Percentiles rank a stretch among this genome's conserved stretches.
Evolutionary conservation across 2,888 invertebrate species (phyloP).

Genomic region (Perizoma flavofasciatum): DNA sequence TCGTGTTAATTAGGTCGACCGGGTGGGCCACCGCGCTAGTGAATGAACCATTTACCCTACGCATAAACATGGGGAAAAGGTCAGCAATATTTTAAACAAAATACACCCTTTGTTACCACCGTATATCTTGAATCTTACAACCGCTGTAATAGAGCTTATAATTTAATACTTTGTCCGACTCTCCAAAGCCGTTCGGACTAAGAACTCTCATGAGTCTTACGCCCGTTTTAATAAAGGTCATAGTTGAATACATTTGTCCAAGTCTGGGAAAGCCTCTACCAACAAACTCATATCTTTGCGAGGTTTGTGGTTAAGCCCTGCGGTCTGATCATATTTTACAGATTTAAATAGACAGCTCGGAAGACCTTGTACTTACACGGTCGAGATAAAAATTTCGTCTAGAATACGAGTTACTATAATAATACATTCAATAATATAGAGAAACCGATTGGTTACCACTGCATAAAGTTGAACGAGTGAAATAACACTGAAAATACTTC

Average conservation of each 20-base stretch:
- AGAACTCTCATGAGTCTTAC: slow-evolving; percentile 23
- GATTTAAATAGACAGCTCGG: slow-evolving; percentile 30
- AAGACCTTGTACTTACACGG: slow-evolving; percentile 15
- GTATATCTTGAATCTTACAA: slow-evolving; percentile 19
- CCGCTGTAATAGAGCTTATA: slow-evolving; percentile 24
- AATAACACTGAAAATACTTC: slow-evolving; percentile 1
- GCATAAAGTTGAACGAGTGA: slow-evolving; percentile 6
- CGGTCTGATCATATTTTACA: slow-evolving; percentile 37
- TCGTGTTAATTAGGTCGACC: slow-evolving; percentile 40
- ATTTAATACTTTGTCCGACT: slow-evolving; percentile 12
- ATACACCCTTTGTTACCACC: slow-evolving; percentile 30
- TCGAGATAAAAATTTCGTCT: slow-evolving; percentile 17
- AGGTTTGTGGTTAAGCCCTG: slow-evolving; percentile 32
- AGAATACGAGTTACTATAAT: slow-evolving; percentile 9
- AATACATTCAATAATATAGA: slow-evolving; percentile 13
- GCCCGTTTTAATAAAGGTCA: slow-evolving; percentile 33
- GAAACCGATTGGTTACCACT: slow-evolving; percentile 13
- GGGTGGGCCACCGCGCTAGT: slow-evolving; percentile 26
- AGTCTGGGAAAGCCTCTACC: slow-evolving; percentile 28
- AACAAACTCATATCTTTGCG: slow-evolving; percentile 38
- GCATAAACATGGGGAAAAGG: slow-evolving; percentile 36
- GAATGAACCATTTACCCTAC: slow-evolving; percentile 35
- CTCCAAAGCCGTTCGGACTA: slow-evolving; percentile 21
- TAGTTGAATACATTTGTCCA: slow-evolving; percentile 27
- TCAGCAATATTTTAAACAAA: slow-evolving; percentile 39